These are phyloP conservation scores for Cardiocondyla obscurior DNA, from an alignment of 1,140 invertebrate genomes.

Conservation along the genomic window DNA sequence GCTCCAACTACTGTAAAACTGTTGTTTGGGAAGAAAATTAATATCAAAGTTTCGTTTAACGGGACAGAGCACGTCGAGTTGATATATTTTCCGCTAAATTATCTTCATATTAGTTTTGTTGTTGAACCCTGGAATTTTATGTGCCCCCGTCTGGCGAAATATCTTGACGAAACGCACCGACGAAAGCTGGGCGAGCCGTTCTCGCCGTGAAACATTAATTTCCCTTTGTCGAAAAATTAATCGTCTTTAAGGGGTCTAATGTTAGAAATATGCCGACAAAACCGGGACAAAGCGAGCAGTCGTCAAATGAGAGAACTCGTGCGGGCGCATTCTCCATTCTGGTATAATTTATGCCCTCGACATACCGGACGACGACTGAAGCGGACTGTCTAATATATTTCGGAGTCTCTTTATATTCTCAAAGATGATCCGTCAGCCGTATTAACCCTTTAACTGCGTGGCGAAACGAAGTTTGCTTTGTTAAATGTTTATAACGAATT, in stretches of 20 bases:
- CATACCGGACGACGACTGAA: constrained; percentile 21
- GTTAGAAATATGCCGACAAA: constrained; percentile 58
- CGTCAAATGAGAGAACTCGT: constrained; percentile 62
- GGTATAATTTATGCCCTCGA: constrained; percentile 49
- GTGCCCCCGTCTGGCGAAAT: background rate
- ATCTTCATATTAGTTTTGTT: background rate
- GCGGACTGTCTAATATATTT: constrained; percentile 45
- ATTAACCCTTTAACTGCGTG: constrained; percentile 40
- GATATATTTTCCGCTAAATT: background rate
- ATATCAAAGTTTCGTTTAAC: background rate
- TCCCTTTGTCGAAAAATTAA: constrained; percentile 64
- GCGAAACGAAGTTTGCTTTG: background rate
- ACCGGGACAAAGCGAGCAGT: constrained; percentile 58
- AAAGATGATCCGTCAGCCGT: constrained; percentile 39
- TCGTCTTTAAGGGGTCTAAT: constrained; percentile 63
- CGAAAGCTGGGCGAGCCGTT: constrained; percentile 45
- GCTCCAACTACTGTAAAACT: background rate
- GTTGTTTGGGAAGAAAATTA: background rate
- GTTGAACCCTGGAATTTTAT: background rate
- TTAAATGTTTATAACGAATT: constrained; percentile 25
- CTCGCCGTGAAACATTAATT: constrained; percentile 59
- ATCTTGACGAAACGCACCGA: constrained; percentile 30
- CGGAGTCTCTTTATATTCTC: constrained; percentile 45
- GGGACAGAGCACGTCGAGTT: background rate
- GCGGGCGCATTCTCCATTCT: constrained; percentile 60